phyloP scores from a whole-genome alignment of 1,140 invertebrate species.

The Polypedilum vanderplanki region DNA sequence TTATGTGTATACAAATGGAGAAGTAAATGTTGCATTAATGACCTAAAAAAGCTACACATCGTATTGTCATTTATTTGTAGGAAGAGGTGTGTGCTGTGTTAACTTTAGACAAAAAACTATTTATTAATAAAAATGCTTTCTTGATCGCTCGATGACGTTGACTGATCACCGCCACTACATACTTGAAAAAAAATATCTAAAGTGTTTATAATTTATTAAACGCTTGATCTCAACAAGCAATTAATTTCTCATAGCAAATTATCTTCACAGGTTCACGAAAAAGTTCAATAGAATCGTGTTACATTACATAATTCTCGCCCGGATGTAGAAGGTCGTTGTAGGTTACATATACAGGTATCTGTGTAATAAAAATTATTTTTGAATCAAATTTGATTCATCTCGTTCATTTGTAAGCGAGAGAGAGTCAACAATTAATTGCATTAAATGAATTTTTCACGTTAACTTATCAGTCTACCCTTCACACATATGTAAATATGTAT shows the following conservation, averaged over 20 bases:
- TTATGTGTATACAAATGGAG: background rate
- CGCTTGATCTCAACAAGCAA: background rate
- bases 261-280: background rate
- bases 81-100: background rate
- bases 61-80: background rate
- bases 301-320: background rate
- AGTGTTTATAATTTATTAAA: conserved; percentile 6
- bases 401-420: background rate
- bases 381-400: background rate
- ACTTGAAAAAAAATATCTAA: too few species aligned
- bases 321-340: background rate
- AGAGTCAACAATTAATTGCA: background rate
- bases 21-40: conserved; percentile 11
- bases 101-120: background rate
- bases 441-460: background rate
- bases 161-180: too few species aligned
- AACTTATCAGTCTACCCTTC: background rate
- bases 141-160: too few species aligned
- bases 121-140: too few species aligned
- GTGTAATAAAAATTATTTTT: too few species aligned
- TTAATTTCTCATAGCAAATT: background rate
- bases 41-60: background rate
- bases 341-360: background rate
- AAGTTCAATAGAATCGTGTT: conserved; percentile 5
- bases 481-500: too few species aligned